Percentiles rank a stretch among this genome's conserved stretches.
Conservation (phyloP, 2,113 vertebrate species). For the Catagonus wagneri region DNA sequence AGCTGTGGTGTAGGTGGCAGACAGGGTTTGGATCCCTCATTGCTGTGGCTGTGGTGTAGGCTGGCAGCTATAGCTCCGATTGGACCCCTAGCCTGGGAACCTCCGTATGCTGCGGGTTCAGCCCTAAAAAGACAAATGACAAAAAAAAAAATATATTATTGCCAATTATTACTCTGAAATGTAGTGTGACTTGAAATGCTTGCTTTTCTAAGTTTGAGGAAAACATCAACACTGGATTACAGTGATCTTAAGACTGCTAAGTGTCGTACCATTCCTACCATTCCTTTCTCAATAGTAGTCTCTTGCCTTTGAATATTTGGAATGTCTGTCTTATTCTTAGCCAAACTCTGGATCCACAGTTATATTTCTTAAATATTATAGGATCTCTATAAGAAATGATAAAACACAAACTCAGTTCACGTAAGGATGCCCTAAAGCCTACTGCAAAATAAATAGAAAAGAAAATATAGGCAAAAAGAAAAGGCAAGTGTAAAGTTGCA, state of each 20-base stretch:
- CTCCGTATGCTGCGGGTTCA: no score
- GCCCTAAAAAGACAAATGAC: no score
- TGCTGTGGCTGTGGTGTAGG: no score
- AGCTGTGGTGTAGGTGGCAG: no score
- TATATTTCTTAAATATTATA: background rate
- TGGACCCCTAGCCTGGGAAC: no score
- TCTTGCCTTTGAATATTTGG: background rate
- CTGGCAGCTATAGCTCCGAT: no score
- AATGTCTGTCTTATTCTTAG: background rate
- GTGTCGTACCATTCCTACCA: background rate
- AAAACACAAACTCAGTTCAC: background rate
- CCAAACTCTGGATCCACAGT: background rate
- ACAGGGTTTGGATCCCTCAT: no score
- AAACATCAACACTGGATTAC: background rate
- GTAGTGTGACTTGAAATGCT: constrained; percentile 18
- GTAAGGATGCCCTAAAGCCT: background rate
- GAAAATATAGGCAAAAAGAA: background rate
- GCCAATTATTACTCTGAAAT: constrained; percentile 11
- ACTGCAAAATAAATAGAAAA: constrained; percentile 27
- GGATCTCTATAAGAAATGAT: background rate
- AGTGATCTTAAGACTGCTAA: background rate
- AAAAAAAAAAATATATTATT: no score
- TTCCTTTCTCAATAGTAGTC: background rate
- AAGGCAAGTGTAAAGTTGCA: background rate
- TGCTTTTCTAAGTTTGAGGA: background rate